Conservation (phyloP, 64 coral and sea anemone species). For the Catalaphyllia jardinei region DNA sequence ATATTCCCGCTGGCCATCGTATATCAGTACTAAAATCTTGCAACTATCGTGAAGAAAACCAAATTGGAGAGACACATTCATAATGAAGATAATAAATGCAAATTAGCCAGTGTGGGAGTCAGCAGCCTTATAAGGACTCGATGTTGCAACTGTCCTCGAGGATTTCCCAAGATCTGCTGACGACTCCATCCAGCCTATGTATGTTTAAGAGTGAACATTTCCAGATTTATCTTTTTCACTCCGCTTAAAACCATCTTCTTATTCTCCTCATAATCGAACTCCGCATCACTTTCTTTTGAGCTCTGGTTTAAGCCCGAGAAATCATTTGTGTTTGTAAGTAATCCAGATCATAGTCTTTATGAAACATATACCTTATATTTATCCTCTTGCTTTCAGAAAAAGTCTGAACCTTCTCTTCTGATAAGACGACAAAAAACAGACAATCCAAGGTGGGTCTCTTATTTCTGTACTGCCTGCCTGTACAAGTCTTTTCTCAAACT, state of each 20-base stretch:
- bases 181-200: not conserved
- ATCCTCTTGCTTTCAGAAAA: no score
- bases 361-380: no score
- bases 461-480: no score
- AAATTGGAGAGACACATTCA: slow-evolving; percentile 27
- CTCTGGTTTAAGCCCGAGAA: not conserved
- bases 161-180: not conserved
- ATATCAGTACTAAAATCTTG: slow-evolving; percentile 32
- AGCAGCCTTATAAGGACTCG: not conserved
- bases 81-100: slow-evolving; percentile 31
- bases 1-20: not conserved
- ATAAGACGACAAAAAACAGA: no score
- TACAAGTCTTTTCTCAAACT: no score
- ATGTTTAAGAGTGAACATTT: not conserved
- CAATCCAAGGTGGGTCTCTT: no score
- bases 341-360: not conserved
- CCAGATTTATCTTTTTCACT: not conserved
- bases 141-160: not conserved
- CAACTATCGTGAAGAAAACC: not conserved
- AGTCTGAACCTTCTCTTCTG: no score
- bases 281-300: not conserved
- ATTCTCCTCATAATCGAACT: not conserved
- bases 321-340: not conserved
- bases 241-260: not conserved
- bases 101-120: slow-evolving; percentile 13